Evolutionary conservation across 2,113 vertebrate species (phyloP).

Genomic region (Trochalopteron elliotii): DNA sequence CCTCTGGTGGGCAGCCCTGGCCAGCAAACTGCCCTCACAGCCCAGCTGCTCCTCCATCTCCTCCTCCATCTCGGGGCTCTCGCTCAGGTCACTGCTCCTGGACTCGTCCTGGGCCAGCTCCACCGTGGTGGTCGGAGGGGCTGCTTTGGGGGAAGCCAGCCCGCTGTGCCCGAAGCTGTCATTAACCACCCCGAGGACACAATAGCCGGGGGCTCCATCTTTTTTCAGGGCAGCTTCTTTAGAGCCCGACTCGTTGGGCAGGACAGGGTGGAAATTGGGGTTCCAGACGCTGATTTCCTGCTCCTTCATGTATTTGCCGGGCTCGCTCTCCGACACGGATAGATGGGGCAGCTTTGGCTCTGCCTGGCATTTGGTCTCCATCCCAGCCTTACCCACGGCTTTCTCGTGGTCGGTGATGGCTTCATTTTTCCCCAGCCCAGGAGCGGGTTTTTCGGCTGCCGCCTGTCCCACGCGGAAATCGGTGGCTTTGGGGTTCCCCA

Average conservation of each 20-base stretch:
- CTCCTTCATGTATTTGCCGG: constrained; percentile 23
- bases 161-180: constrained; percentile 52
- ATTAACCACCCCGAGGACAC: constrained; percentile 59
- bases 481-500: constrained; percentile 27
- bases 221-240: constrained; percentile 42
- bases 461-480: constrained; percentile 30
- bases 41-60: constrained; percentile 67
- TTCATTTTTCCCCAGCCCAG: constrained; percentile 29
- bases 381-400: constrained; percentile 50
- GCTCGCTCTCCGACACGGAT: not conserved
- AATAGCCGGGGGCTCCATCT: constrained; percentile 72
- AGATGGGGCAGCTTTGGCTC: constrained; percentile 7
- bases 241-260: constrained; percentile 33
- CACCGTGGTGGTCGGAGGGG: constrained; percentile 66
- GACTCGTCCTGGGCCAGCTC: constrained; percentile 72
- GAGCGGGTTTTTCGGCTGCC: not conserved
- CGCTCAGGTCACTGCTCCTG: not conserved
- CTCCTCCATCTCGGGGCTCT: not conserved
- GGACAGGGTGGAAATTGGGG: constrained; percentile 66
- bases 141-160: not conserved
- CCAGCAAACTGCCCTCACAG: constrained; percentile 63
- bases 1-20: constrained; percentile 82
- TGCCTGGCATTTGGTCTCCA: constrained; percentile 17
- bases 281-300: constrained; percentile 74
- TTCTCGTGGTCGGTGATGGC: constrained; percentile 67